Evolutionary conservation across 1,140 invertebrate genomes (phyloP).

Genomic region (Musca vetustissima): DNA sequence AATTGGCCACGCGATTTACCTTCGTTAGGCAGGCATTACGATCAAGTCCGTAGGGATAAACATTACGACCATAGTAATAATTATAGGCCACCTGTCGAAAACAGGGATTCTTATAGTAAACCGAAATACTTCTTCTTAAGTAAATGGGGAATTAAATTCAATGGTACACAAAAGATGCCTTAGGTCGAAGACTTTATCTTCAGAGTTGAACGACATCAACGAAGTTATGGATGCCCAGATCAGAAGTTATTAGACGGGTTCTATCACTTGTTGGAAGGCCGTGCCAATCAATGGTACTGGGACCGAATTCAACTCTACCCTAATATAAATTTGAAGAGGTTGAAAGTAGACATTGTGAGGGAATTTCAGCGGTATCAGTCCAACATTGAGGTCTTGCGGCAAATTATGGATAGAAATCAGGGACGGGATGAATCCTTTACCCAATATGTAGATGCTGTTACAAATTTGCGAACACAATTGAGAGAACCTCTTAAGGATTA

Average conservation of each 20-base stretch:
- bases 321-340: background rate
- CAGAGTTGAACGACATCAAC: background rate
- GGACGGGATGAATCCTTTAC: background rate
- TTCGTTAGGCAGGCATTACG: no score
- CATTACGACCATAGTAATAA: no score
- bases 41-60: no score
- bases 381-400: background rate
- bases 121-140: background rate
- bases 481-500: background rate
- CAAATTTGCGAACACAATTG: background rate
- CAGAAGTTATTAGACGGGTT: background rate
- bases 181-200: constrained; percentile 17
- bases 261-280: background rate
- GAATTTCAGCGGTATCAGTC: background rate
- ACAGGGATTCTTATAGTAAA: background rate
- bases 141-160: constrained; percentile 5
- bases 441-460: background rate
- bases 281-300: constrained; percentile 7
- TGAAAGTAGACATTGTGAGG: background rate
- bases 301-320: background rate
- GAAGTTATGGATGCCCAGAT: background rate
- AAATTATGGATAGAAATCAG: constrained; percentile 2
- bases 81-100: background rate
- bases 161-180: background rate
- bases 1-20: no score